Evolutionary conservation across 1,140 invertebrate genomes (phyloP), one percentile per base, ranked within the genome.

Genomic region (Caenorhabditis remanei): DNA sequence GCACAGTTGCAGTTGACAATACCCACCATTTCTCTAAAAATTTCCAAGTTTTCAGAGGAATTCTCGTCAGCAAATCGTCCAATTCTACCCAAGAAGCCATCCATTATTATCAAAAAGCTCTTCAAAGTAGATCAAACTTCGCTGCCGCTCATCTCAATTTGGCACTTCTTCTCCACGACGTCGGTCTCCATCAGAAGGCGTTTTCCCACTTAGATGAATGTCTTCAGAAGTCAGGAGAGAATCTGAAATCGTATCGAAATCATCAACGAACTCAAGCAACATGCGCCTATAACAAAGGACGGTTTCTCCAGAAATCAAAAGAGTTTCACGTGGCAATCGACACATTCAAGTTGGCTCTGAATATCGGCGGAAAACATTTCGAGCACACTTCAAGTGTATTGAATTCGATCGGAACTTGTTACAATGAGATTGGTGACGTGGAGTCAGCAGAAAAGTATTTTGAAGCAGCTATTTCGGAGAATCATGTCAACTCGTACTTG

Each of bases 401-500:
- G 6, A 79, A 50, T 32, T 79, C 71, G 24, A 48, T 79, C 21
- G 71, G 71, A 4, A 50, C 21, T 24, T 79, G 43, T 24, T 79
- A 24, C 71, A 79, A 79, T 79, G 71, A 79, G n/a, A n/a, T 79
- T 53, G 71, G 71, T 19, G 46, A 79, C 19, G 71, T 43, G 21
- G n/a, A n/a, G 11, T 79, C 71, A 11, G 71, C 71, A 13, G 71
- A 79, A 11, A 79, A 50, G 14, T 79, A 43, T 50, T 79, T 50
- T n/a, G 46, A 50, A 14, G 53, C 24, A 46, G 71, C 71, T 6
- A 79, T 79, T 2, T 21, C 19, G 0, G 71, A 79, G 21, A 79
- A 79, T 50, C 71, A 79, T 79, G 71, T 79, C 0, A 79, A 79
- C 71, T 79, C 71, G 71, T 79, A 24, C 53, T 32, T 79, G 46